phyloP scores from a whole-genome alignment of 2,888 invertebrate species.

The Athalia cordata region DNA sequence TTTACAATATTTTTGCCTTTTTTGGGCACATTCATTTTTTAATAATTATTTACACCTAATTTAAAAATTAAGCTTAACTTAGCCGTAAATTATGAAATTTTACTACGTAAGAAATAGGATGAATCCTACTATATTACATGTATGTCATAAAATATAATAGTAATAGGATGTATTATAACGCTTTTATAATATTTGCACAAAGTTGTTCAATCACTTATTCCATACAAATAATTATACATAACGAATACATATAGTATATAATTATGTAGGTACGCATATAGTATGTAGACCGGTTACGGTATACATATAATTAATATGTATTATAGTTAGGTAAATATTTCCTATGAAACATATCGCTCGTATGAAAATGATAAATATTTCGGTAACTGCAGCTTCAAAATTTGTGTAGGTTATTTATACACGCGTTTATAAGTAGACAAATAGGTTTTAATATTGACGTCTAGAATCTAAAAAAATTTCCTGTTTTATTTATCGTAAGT shows the following conservation, averaged over 20 bases:
- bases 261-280: background rate
- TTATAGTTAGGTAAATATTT: conserved; percentile 14
- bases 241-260: background rate
- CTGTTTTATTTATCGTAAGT: background rate
- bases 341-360: conserved; percentile 34
- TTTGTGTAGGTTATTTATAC: conserved; percentile 24
- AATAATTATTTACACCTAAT: background rate
- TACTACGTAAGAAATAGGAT: too few species aligned
- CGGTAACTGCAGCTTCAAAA: conserved; percentile 5
- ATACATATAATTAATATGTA: conserved; percentile 3
- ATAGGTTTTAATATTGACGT: conserved; percentile 13
- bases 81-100: too few species aligned
- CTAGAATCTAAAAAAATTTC: conserved; percentile 4
- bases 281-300: conserved; percentile 26
- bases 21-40: conserved; percentile 18
- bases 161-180: conserved; percentile 18
- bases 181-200: conserved; percentile 45
- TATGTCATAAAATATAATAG: background rate
- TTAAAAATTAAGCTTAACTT: background rate
- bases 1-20: conserved; percentile 32
- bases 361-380: conserved; percentile 15
- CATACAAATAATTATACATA: conserved; percentile 3
- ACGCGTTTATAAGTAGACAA: conserved; percentile 3
- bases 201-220: conserved; percentile 18
- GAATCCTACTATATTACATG: background rate